A percentile compares a stretch with the other conserved stretches of the same genome.
Conservation (phyloP, 2,888 invertebrate genomes). For the Cyaniris semiargus region DNA sequence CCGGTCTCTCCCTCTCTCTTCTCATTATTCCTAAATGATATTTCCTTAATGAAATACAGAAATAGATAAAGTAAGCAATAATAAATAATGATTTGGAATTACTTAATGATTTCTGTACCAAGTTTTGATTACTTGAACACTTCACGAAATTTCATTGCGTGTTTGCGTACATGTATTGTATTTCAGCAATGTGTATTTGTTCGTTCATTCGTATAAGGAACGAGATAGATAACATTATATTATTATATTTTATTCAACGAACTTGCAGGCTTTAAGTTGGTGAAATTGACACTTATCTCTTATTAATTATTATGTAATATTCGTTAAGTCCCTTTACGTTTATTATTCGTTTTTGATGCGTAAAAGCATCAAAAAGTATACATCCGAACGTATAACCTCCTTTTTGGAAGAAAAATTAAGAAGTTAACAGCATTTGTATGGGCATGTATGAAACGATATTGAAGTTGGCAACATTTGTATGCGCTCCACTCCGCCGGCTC, state of each 20-base stretch:
- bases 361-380: neutral
- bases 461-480: slow-evolving; percentile 66
- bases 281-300: no score
- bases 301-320: no score
- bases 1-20: neutral
- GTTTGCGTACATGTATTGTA: no score
- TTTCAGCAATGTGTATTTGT: no score
- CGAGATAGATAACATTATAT: no score
- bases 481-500: slow-evolving; percentile 69
- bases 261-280: no score
- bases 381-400: neutral
- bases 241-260: no score
- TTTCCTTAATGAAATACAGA: neutral
- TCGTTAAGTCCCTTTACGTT: no score
- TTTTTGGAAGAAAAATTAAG: neutral
- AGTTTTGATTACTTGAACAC: no score
- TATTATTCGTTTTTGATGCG: no score
- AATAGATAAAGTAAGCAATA: neutral
- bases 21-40: neutral
- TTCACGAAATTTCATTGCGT: no score
- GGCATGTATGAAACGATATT: neutral
- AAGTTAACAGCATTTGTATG: neutral
- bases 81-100: neutral
- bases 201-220: no score
- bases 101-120: neutral